phyloP scores from a whole-genome alignment of 1,140 invertebrate species.

The Drosophila virilis region DNA sequence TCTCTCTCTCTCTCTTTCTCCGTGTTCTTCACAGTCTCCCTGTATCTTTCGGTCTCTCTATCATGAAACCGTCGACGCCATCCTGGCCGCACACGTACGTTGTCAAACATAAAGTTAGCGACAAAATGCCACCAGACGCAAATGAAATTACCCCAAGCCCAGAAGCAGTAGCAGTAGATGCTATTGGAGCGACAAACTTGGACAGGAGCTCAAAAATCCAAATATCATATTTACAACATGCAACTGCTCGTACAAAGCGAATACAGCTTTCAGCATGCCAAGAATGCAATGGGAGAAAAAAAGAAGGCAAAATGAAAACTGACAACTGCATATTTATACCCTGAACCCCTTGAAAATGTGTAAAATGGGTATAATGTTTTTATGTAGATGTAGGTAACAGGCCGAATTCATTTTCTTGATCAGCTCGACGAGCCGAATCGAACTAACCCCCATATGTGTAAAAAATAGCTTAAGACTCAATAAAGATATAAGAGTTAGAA shows the following conservation, averaged over 20 bases:
- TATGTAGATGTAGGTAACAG: too few relatives aligned
- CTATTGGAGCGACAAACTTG: conserved; percentile 27
- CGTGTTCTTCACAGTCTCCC: too few relatives aligned
- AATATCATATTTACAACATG: conserved; percentile 80
- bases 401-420: too few relatives aligned
- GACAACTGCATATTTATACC: conserved; percentile 59
- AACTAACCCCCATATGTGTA: too few relatives aligned
- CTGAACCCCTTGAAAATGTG: too few relatives aligned
- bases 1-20: background rate
- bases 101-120: conserved; percentile 39
- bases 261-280: conserved; percentile 21
- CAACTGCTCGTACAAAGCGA: conserved; percentile 31
- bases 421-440: too few relatives aligned
- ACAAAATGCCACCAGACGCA: conserved; percentile 72
- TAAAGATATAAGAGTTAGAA: too few relatives aligned
- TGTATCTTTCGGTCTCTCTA: background rate
- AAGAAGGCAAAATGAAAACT: conserved; percentile 59
- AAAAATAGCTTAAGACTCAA: too few relatives aligned
- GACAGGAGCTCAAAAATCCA: conserved; percentile 68
- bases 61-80: conserved; percentile 27
- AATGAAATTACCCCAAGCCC: conserved; percentile 70
- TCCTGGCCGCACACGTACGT: conserved; percentile 62
- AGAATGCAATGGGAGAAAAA: conserved; percentile 39
- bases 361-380: too few relatives aligned
- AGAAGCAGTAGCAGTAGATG: conserved; percentile 16